Evolutionary conservation across 2,888 invertebrate genomes (phyloP).

Genomic region (Esperia sulphurella): DNA sequence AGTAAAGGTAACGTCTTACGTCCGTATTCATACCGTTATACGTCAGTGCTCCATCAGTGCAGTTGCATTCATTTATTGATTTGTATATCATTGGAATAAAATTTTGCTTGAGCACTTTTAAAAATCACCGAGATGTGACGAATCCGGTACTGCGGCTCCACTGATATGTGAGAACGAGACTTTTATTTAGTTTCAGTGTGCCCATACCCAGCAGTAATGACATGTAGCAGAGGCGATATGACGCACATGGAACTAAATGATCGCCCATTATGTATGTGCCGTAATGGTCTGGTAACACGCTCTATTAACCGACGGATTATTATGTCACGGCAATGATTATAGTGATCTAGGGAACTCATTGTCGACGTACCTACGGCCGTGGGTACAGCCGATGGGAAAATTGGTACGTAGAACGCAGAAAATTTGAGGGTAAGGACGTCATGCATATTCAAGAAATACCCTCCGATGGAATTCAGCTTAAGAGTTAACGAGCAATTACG

Average conservation of each 20-base stretch:
- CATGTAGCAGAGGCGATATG: slow-evolving; percentile 6
- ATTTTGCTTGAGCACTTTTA: no score
- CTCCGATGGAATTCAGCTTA: neutral
- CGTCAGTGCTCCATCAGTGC: no score
- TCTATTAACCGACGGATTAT: slow-evolving; percentile 57
- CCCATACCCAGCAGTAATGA: no score
- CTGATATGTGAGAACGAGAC: no score
- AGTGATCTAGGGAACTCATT: slow-evolving; percentile 41
- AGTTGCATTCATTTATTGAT: no score
- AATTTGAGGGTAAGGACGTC: neutral
- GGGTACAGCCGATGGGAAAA: neutral
- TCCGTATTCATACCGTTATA: no score
- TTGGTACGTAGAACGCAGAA: neutral
- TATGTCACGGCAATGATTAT: slow-evolving; percentile 52
- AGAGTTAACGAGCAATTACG: no score
- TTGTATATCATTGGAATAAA: no score
- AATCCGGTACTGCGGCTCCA: no score
- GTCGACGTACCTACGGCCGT: neutral
- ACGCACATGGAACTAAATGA: slow-evolving; percentile 24
- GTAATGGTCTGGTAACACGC: slow-evolving; percentile 47
- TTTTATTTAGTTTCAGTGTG: no score
- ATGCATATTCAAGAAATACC: neutral
- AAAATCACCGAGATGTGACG: no score
- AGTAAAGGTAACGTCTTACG: no score
- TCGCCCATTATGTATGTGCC: slow-evolving; percentile 25